A percentile compares a stretch with the other conserved stretches of the same genome.
Evolutionary conservation across 2,888 invertebrate species (phyloP).

Genomic region (Asteroscopus sphinx): DNA sequence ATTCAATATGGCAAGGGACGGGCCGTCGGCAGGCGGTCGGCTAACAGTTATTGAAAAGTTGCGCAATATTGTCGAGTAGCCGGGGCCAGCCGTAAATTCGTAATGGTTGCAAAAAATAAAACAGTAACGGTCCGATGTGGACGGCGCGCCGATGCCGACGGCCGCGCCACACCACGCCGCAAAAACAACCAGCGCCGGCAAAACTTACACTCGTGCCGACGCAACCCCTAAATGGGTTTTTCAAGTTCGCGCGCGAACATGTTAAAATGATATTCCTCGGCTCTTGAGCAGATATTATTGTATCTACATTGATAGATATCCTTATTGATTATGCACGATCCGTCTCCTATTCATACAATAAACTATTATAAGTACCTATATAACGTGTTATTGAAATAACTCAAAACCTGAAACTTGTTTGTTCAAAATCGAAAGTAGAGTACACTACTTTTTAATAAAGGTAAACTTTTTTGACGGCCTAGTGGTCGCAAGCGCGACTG

Average conservation of each 20-base stretch:
- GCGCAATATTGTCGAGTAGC: constrained; percentile 89
- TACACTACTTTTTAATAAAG: too few relatives aligned
- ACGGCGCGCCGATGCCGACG: constrained; percentile 60
- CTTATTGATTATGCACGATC: constrained; percentile 16
- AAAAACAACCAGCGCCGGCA: constrained; percentile 82
- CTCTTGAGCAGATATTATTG: constrained; percentile 26
- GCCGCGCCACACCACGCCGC: constrained; percentile 59
- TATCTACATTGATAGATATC: constrained; percentile 43
- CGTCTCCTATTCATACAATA: too few relatives aligned
- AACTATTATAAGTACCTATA: too few relatives aligned
- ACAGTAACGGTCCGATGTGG: constrained; percentile 72
- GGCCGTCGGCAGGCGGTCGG: constrained; percentile 71
- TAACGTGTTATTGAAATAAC: too few relatives aligned
- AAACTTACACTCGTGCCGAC: constrained; percentile 76
- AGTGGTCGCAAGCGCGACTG: too few relatives aligned
- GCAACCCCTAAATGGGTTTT: constrained; percentile 79
- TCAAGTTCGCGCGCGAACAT: constrained; percentile 71
- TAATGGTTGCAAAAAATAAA: constrained; percentile 89
- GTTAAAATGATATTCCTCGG: constrained; percentile 52
- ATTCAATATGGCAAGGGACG: constrained; percentile 84
- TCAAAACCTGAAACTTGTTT: too few relatives aligned
- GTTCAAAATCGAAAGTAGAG: too few relatives aligned
- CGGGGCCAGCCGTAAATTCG: constrained; percentile 86
- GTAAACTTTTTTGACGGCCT: too few relatives aligned
- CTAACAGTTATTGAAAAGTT: constrained; percentile 89